These are phyloP conservation scores for Romanomermis culicivorax DNA, from an alignment of 2,888 invertebrate genomes.

Conservation along the genomic window DNA sequence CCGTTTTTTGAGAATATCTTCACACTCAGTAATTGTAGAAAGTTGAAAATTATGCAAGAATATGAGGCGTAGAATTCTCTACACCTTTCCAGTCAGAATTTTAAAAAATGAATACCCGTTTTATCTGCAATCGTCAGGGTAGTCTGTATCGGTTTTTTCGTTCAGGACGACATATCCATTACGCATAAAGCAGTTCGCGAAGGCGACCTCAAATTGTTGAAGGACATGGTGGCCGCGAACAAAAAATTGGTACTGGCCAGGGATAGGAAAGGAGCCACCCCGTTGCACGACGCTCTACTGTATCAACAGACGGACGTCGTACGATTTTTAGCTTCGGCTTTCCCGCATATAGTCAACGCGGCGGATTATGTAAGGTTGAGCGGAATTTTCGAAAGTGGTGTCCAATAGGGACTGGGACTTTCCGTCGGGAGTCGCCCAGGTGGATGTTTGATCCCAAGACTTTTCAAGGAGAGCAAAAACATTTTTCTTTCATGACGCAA, in stretches of 20 bases:
- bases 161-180: conserved; percentile 61
- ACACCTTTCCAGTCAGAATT: too few relatives aligned
- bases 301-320: conserved; percentile 47
- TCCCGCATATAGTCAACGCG: conserved; percentile 56
- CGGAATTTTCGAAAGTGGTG: not conserved
- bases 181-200: conserved; percentile 63
- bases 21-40: too few relatives aligned
- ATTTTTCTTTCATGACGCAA: too few relatives aligned
- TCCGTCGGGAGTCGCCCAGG: too few relatives aligned
- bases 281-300: conserved; percentile 65
- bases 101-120: too few relatives aligned
- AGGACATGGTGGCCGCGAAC: conserved; percentile 47
- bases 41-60: too few relatives aligned
- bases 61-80: too few relatives aligned
- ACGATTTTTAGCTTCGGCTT: conserved; percentile 41
- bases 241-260: conserved; percentile 58
- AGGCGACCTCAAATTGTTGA: conserved; percentile 58
- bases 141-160: too few relatives aligned
- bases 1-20: too few relatives aligned
- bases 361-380: conserved; percentile 28
- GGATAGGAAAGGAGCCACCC: conserved; percentile 44
- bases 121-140: too few relatives aligned
- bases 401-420: not conserved
- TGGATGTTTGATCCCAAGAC: too few relatives aligned
- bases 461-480: too few relatives aligned